phyloP scores from a whole-genome alignment of 2,113 vertebrate species.

The Grammomys dolichurus region DNA sequence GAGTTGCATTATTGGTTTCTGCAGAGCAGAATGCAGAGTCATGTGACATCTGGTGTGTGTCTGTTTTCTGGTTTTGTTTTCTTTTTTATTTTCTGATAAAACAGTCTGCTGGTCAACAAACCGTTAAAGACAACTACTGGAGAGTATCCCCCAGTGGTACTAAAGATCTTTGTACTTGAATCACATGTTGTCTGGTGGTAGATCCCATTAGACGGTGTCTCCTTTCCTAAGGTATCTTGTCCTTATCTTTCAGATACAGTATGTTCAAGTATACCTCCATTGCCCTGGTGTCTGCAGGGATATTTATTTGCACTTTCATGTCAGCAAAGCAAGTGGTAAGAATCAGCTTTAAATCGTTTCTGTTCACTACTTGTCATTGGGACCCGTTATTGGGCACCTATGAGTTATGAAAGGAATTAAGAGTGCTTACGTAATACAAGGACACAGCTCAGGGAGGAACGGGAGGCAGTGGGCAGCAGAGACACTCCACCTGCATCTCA shows the following conservation, averaged over 20 bases:
- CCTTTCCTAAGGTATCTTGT: conserved; percentile 31
- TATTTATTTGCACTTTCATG: conserved; percentile 98
- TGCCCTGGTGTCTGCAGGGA: conserved; percentile 94
- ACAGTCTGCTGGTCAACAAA: background rate
- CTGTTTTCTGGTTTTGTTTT: background rate
- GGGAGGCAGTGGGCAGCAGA: background rate
- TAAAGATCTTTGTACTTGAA: background rate
- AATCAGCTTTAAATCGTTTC: background rate
- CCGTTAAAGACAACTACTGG: background rate
- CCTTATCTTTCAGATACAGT: conserved; percentile 91
- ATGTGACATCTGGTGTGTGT: background rate
- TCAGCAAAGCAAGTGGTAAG: conserved; percentile 99
- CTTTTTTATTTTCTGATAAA: background rate
- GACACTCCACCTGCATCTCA: background rate
- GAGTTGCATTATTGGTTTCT: background rate
- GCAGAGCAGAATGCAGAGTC: background rate
- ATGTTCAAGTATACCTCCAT: conserved; percentile 94
- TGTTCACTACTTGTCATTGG: background rate
- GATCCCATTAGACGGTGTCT: background rate
- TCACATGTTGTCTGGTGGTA: background rate
- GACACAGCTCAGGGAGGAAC: background rate
- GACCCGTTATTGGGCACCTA: background rate
- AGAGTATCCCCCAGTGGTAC: background rate
- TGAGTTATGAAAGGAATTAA: background rate
- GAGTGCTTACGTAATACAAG: background rate